Percentiles rank a stretch among this genome's conserved stretches.
phyloP scores from a whole-genome alignment of 2,888 invertebrate genomes.

The Muschampia plurimacula region DNA sequence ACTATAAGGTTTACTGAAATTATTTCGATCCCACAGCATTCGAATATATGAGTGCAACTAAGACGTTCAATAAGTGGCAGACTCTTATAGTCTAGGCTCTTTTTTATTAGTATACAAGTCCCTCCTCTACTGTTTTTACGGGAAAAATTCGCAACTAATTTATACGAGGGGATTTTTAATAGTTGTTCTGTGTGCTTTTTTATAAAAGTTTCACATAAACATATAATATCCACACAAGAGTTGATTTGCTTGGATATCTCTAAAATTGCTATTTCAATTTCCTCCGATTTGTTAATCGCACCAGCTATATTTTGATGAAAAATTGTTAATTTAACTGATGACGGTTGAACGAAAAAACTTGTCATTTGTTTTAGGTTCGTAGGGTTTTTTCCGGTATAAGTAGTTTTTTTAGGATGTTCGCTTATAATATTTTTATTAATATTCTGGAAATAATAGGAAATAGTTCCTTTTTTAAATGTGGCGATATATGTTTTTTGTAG shows the following conservation, averaged over 20 bases:
- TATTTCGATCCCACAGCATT: slow-evolving; percentile 18
- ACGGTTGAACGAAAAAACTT: slow-evolving; percentile 24
- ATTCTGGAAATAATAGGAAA: background rate
- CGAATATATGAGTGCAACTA: slow-evolving; percentile 5
- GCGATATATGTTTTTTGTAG: too few species aligned
- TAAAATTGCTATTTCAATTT: slow-evolving; percentile 13
- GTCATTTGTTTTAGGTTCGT: background rate
- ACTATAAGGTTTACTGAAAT: background rate
- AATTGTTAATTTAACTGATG: slow-evolving; percentile 16
- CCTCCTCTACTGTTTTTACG: slow-evolving; percentile 19
- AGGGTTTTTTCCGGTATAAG: too few species aligned
- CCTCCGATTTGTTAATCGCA: slow-evolving; percentile 29
- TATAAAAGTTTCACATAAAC: slow-evolving; percentile 38
- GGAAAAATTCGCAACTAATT: slow-evolving; percentile 7
- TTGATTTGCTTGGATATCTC: slow-evolving; percentile 14
- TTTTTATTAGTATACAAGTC: slow-evolving; percentile 23
- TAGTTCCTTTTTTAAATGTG: background rate
- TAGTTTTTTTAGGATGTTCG: too few species aligned
- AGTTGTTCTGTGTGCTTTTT: background rate
- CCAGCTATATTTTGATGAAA: slow-evolving; percentile 39
- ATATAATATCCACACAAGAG: slow-evolving; percentile 21
- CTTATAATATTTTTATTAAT: background rate
- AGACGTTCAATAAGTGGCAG: background rate
- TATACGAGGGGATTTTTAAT: slow-evolving; percentile 20
- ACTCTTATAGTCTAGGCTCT: background rate